A percentile compares a stretch with the other conserved stretches of the same genome.
phyloP scores from a whole-genome alignment of 2,888 invertebrate species.

The Lasioglossum leucozonium region DNA sequence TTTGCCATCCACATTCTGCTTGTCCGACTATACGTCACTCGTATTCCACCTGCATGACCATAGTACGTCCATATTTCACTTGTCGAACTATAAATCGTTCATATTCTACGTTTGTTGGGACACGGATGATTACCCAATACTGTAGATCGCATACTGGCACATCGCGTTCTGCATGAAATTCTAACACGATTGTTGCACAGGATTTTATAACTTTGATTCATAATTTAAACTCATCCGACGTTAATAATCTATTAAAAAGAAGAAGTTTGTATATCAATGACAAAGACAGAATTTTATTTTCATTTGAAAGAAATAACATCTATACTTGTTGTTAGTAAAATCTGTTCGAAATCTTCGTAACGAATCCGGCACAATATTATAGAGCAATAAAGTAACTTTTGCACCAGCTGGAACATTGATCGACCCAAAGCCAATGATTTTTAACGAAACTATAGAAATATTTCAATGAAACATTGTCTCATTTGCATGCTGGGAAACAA shows the following conservation, averaged over 20 bases:
- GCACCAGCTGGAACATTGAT: not conserved
- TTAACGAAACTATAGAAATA: not conserved
- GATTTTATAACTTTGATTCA: not conserved
- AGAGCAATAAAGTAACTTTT: not conserved
- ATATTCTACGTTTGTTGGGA: not conserved
- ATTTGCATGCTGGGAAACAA: not conserved
- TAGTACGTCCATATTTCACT: not conserved
- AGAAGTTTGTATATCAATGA: not conserved
- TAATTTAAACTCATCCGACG: not conserved
- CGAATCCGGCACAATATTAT: too few relatives aligned
- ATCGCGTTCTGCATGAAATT: not conserved
- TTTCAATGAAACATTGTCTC: not conserved
- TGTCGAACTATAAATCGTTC: not conserved
- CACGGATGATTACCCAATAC: not conserved
- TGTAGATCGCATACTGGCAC: not conserved
- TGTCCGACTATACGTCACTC: not conserved
- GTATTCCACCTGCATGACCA: not conserved
- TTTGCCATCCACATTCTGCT: not conserved
- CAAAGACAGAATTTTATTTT: too few relatives aligned
- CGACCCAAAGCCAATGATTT: too few relatives aligned
- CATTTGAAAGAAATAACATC: too few relatives aligned
- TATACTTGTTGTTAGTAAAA: too few relatives aligned
- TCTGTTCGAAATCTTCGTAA: too few relatives aligned
- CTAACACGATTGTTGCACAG: not conserved
- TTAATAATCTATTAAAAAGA: not conserved